Evolutionary conservation across 2,888 invertebrate species (phyloP).

Genomic region (Imbricaverruca yamaguchii): DNA sequence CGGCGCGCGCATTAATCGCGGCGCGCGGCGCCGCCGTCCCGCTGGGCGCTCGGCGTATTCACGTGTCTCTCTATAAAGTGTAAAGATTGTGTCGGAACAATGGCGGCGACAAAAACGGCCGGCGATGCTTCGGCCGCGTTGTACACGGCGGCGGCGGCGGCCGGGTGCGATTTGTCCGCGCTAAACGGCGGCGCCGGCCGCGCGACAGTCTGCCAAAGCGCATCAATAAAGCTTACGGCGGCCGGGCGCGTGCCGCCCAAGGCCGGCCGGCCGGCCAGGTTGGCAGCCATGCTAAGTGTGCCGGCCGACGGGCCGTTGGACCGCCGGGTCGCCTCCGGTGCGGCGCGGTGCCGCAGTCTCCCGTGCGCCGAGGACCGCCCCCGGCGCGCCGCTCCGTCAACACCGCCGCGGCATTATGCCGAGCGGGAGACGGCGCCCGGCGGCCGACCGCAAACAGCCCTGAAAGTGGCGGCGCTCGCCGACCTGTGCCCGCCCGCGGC

Average conservation of each 20-base stretch:
- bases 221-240: neutral
- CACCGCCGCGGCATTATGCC: too few relatives aligned
- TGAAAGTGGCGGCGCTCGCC: neutral
- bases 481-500: neutral
- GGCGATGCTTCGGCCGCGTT: neutral
- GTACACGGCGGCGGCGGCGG: neutral
- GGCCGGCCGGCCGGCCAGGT: neutral
- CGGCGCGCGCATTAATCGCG: neutral
- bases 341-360: neutral
- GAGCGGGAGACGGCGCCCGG: too few relatives aligned
- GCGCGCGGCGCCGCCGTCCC: neutral
- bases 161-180: neutral
- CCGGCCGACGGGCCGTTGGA: neutral
- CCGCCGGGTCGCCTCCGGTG: neutral
- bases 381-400: too few relatives aligned
- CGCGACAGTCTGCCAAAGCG: neutral
- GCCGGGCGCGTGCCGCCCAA: slow-evolving; percentile 8
- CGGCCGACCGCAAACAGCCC: neutral
- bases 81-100: slow-evolving; percentile 6
- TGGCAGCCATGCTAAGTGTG: neutral
- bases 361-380: too few relatives aligned
- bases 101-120: neutral
- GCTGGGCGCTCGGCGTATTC: neutral
- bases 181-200: neutral
- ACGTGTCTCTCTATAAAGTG: neutral